These are phyloP conservation scores for Spinus pinus DNA, from an alignment of 2,797 vertebrate genomes.

Conservation along the genomic window DNA sequence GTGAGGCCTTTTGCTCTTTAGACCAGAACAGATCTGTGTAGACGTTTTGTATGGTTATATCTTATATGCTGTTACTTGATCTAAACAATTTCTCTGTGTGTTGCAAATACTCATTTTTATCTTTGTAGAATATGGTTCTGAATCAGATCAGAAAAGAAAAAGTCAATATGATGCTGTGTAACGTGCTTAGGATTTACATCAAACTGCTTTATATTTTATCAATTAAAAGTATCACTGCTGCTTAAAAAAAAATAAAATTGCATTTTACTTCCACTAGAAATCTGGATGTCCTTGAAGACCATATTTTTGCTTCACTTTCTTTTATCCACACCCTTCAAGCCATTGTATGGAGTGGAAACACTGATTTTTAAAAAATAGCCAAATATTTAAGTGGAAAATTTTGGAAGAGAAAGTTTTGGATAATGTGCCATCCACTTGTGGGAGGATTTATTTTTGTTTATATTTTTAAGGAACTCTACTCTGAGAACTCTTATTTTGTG, in stretches of 20 bases:
- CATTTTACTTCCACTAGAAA: neutral
- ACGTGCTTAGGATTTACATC: neutral
- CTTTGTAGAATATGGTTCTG: neutral
- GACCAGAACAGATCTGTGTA: neutral
- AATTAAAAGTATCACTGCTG: neutral
- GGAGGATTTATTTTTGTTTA: neutral
- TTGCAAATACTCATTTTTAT: neutral
- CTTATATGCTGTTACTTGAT: neutral
- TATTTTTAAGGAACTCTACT: neutral
- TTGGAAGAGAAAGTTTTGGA: neutral
- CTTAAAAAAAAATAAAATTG: neutral
- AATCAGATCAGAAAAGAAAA: neutral
- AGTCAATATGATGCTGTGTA: neutral
- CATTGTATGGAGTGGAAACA: neutral
- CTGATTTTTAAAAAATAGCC: neutral
- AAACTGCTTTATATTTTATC: neutral
- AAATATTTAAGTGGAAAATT: neutral
- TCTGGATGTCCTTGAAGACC: neutral
- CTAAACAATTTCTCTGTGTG: neutral
- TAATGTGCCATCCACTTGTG: neutral
- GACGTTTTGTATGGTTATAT: neutral
- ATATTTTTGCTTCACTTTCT: neutral
- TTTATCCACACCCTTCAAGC: fast-evolving
- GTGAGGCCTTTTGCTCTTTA: neutral
- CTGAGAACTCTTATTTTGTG: neutral